Percentiles rank a stretch among this genome's conserved stretches.
Evolutionary conservation across 37 sponge, comb jelly and placozoan genomes (phyloP).

Genomic region (Chondrilla cf. caribensis): DNA sequence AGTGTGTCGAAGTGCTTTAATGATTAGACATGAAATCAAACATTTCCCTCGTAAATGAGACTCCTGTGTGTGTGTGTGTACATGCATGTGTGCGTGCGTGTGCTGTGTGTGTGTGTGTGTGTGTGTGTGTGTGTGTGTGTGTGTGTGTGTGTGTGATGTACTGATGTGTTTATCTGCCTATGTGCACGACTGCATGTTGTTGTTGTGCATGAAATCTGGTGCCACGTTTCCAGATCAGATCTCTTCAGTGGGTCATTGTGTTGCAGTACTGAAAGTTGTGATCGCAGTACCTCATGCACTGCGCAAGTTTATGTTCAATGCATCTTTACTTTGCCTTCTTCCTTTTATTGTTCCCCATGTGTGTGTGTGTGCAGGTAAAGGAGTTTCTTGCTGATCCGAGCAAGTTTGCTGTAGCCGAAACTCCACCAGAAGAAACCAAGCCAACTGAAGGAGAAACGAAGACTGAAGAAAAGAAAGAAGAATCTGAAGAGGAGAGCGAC

Average conservation of each 20-base stretch:
- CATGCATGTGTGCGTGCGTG: background rate
- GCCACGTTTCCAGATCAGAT: too few relatives aligned
- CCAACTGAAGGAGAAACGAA: conserved; percentile 43
- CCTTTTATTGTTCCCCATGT: too few relatives aligned
- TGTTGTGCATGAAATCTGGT: too few relatives aligned
- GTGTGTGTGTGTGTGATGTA: background rate
- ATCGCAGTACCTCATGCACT: too few relatives aligned
- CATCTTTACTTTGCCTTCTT: background rate
- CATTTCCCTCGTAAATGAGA: too few relatives aligned
- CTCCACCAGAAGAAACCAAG: conserved; percentile 22
- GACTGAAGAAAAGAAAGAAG: conserved; percentile 46
- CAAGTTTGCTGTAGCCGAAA: conserved; percentile 70
- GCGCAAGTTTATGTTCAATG: background rate
- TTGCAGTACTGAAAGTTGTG: too few relatives aligned
- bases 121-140: background rate
- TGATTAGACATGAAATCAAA: too few relatives aligned
- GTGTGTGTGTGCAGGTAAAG: conserved; percentile 75
- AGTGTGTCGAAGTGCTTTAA: too few relatives aligned
- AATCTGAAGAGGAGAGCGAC: conserved; percentile 60
- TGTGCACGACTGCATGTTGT: too few relatives aligned
- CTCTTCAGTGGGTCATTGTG: too few relatives aligned
- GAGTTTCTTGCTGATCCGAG: conserved; percentile 86
- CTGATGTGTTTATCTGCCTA: too few relatives aligned
- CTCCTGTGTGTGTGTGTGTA: background rate
- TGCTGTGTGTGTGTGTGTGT: background rate